These are phyloP conservation scores for Homalodisca vitripennis DNA, from an alignment of 1,140 invertebrate genomes.

Conservation along the genomic window DNA sequence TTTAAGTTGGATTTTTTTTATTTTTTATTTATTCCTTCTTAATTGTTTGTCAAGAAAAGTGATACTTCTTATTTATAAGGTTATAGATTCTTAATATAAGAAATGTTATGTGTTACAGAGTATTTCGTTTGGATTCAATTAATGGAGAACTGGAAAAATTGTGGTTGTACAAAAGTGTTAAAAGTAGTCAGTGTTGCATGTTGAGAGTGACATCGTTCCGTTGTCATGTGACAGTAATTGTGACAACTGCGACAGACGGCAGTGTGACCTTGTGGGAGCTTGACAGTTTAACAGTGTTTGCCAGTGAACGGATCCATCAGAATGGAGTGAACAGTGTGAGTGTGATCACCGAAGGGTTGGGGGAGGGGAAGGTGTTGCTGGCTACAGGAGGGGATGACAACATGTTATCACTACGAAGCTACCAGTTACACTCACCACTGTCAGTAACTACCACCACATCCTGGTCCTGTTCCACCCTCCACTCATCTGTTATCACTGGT, in stretches of 20 bases:
- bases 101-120: too few species aligned
- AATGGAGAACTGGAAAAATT: not conserved
- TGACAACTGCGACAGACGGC: constrained; percentile 66
- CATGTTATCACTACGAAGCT: not conserved
- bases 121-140: too few species aligned
- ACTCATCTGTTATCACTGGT: constrained; percentile 16
- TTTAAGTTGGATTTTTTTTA: too few species aligned
- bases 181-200: not conserved
- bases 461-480: not conserved
- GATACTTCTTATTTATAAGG: too few species aligned
- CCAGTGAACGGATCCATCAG: constrained; percentile 54
- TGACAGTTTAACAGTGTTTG: constrained; percentile 19
- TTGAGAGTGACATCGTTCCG: constrained; percentile 44
- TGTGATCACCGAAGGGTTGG: not conserved
- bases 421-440: not conserved
- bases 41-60: too few species aligned
- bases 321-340: constrained; percentile 64
- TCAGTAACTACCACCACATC: not conserved
- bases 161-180: not conserved
- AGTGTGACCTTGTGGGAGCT: constrained; percentile 61
- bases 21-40: too few species aligned
- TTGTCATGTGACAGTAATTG: constrained; percentile 46
- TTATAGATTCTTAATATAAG: too few species aligned
- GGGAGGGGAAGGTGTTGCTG: not conserved
- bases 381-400: constrained; percentile 11